phyloP scores from a whole-genome alignment of 2,113 vertebrate genomes.

The Haemorhous mexicanus region DNA sequence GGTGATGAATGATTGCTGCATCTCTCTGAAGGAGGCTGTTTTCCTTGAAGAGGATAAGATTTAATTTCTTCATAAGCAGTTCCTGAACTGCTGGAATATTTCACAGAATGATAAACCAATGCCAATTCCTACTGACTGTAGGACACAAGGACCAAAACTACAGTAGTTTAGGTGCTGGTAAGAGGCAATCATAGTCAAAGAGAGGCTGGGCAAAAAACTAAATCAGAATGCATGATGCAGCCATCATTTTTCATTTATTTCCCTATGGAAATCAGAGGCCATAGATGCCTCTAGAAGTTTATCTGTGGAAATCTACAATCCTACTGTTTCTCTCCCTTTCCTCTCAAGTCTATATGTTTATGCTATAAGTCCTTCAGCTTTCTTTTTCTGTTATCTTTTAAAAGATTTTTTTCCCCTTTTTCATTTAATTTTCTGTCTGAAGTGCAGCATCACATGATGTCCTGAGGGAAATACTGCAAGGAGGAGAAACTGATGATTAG shows the following conservation, averaged over 20 bases:
- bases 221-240: neutral
- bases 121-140: neutral
- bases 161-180: neutral
- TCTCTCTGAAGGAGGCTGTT: neutral
- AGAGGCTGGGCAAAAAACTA: neutral
- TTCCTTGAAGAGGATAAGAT: neutral
- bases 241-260: neutral
- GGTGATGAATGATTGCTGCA: neutral
- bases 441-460: neutral
- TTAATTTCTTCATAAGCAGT: neutral
- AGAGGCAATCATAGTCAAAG: neutral
- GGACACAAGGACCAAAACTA: neutral
- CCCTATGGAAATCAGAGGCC: neutral
- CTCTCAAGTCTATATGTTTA: neutral
- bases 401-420: accelerated
- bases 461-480: neutral
- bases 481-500: neutral
- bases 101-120: neutral
- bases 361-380: neutral
- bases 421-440: neutral
- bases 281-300: neutral
- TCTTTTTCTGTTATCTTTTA: neutral
- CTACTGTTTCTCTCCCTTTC: neutral
- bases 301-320: neutral
- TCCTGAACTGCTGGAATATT: neutral